A percentile compares a stretch with the other conserved stretches of the same genome.
phyloP scores from a whole-genome alignment of 2,888 invertebrate genomes.

The Xestia xanthographa region DNA sequence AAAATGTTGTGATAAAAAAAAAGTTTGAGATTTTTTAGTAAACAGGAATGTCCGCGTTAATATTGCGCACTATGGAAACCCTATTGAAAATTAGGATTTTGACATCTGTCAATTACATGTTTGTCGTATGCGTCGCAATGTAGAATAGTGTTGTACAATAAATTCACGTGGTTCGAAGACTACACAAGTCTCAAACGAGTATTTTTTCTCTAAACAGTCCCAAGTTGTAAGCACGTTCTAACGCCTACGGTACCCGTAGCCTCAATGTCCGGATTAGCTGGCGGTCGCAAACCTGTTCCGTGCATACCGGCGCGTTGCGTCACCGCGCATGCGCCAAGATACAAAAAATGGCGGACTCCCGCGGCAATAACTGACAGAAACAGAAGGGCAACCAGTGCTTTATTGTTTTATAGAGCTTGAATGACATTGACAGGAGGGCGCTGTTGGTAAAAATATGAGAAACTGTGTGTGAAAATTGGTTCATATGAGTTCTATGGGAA shows the following conservation, averaged over 20 bases:
- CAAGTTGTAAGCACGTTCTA: slow-evolving; percentile 27
- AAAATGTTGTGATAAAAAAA: background rate
- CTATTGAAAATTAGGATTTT: background rate
- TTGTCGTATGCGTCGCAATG: background rate
- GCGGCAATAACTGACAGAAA: background rate
- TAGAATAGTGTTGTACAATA: background rate
- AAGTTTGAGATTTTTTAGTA: too few relatives aligned
- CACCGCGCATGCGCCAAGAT: slow-evolving; percentile 64
- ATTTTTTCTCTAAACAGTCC: slow-evolving; percentile 21
- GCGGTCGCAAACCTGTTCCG: slow-evolving; percentile 65
- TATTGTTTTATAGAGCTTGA: background rate
- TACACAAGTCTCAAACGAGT: background rate
- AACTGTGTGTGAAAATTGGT: too few relatives aligned
- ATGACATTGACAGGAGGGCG: too few relatives aligned
- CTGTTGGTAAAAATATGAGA: background rate
- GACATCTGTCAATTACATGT: background rate
- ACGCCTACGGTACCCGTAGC: slow-evolving; percentile 54
- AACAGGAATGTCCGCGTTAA: slow-evolving; percentile 7
- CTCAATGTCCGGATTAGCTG: slow-evolving; percentile 57
- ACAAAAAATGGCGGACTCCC: slow-evolving; percentile 65
- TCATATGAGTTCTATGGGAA: too few relatives aligned
- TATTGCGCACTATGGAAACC: slow-evolving; percentile 10
- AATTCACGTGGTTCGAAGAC: background rate
- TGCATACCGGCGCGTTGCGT: slow-evolving; percentile 68
- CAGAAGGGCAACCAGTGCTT: slow-evolving; percentile 30